Evolutionary conservation across 2,888 invertebrate genomes (phyloP), one percentile per base, ranked within the genome.

Genomic region (Ceraclea dissimilis): DNA sequence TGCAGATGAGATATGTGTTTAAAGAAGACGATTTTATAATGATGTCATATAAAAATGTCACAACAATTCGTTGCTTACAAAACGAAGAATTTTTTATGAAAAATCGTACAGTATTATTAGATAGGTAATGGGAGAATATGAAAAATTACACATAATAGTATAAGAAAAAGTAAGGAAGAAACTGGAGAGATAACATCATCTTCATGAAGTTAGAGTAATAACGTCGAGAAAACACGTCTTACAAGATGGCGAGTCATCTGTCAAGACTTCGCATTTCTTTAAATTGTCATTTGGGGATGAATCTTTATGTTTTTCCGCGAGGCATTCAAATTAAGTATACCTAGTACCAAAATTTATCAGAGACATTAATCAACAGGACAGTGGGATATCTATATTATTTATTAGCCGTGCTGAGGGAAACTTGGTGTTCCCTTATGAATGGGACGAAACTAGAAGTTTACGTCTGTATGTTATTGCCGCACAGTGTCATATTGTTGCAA

Each of bases 331-430:
- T 54, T 54, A 60, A 61, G 61, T 59, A 56, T 58, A 58, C 47
- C 31, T 54, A 16, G n/a, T 39, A 39, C 39, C 39, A 16, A 16
- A 61, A 61, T 61, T 61, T 58, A 61, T 60, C 58, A 56, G 56
- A 51, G 56, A 49, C 57, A 61, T 59, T 57, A 61, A 58, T 61
- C 61, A 61, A 58, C 51, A 54, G 44, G 57, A 57, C 57, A 54
- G 57, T 33, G 43, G 53, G 58, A 58, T 61, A 59, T 59, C 61
- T 54, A 52, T 53, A 56, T 60, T 60, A 60, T 60, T 56, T 60
- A 59, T 59, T 59, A 59, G 56, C 19, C 26, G 49, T 31, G 49
- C 16, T 26, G 16, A 18, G 18, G 46, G 39, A 6, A 26, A 44
- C 44, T 17, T 47, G 17, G 47, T 16, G 39, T 13, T 13, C 39